Percentiles rank a stretch among this genome's conserved stretches.
Conservation (phyloP, 2,113 vertebrate genomes). For the Trematocara unimaculatum region DNA sequence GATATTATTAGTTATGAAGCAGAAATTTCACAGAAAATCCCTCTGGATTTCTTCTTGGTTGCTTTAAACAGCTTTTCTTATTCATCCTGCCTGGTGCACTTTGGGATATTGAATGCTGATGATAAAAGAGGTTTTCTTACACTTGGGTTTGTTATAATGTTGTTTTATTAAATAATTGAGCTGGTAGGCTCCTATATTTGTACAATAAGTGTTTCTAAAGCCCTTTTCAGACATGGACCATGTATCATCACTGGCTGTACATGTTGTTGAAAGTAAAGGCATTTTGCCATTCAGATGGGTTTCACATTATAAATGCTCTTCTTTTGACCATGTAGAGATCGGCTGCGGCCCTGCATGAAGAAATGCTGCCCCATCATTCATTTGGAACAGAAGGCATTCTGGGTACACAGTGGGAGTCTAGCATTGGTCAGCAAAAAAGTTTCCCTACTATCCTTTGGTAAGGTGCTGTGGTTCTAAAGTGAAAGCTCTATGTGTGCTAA, state of each 20-base stretch:
- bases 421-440: background rate
- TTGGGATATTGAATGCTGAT: slow-evolving; percentile 11
- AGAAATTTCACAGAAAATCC: slow-evolving; percentile 24
- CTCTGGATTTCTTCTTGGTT: slow-evolving; percentile 9
- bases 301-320: background rate
- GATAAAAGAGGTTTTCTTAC: background rate
- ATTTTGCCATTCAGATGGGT: background rate
- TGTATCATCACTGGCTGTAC: background rate
- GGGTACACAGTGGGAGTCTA: background rate
- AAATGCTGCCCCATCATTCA: background rate
- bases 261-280: background rate
- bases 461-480: background rate
- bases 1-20: slow-evolving; percentile 31
- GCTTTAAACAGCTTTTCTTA: slow-evolving; percentile 10
- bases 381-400: background rate
- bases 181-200: background rate
- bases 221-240: background rate
- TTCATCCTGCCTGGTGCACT: background rate
- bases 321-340: background rate
- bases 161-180: background rate
- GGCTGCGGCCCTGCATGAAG: background rate
- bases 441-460: background rate
- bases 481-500: background rate
- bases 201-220: background rate
- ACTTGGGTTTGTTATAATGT: background rate